Evolutionary conservation across 2,888 invertebrate species (phyloP).

Genomic region (Penaeus monodon): DNA sequence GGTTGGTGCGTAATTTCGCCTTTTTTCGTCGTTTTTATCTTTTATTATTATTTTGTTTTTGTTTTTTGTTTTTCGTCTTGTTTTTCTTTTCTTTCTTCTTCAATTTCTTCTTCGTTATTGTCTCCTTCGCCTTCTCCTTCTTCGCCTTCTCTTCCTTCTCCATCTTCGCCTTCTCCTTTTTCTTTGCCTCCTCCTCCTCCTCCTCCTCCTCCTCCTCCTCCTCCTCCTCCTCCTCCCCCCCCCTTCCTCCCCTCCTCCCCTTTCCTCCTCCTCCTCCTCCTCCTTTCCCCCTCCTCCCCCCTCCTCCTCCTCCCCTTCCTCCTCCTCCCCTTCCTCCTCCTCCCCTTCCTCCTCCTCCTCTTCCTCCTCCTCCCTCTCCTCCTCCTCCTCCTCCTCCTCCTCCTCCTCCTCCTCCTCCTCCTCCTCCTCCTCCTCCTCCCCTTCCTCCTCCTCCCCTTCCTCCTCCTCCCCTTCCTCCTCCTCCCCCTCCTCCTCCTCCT

Average conservation of each 20-base stretch:
- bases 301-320: neutral
- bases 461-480: neutral
- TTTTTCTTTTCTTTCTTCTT: too few relatives aligned
- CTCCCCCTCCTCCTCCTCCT: too few relatives aligned
- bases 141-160: neutral
- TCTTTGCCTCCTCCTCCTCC: neutral
- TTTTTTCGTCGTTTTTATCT: too few relatives aligned
- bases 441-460: neutral
- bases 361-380: too few relatives aligned
- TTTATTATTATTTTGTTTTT: too few relatives aligned
- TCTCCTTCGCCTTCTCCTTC: neutral
- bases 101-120: too few relatives aligned
- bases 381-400: neutral
- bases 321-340: neutral
- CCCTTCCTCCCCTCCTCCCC: neutral
- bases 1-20: too few relatives aligned
- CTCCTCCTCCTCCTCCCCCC: constrained; percentile 17
- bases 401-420: neutral
- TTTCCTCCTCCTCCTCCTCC: neutral
- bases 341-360: neutral
- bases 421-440: neutral
- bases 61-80: too few relatives aligned
- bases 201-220: neutral
- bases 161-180: neutral
- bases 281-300: neutral